These are phyloP conservation scores for Spinus olivaceus DNA, from an alignment of 2,797 vertebrate genomes.

Conservation along the genomic window DNA sequence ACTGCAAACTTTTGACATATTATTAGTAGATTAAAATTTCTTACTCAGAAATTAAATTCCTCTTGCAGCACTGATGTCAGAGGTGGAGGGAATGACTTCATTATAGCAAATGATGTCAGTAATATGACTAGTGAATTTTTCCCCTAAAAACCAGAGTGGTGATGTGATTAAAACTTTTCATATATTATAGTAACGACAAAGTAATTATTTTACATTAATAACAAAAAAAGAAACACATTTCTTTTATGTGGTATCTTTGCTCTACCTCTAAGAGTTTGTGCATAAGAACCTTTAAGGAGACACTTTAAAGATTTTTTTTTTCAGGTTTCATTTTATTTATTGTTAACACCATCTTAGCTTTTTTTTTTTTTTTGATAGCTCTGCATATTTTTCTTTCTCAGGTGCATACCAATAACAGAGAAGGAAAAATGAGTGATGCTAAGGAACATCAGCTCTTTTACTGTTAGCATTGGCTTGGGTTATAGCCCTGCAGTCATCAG, in stretches of 20 bases:
- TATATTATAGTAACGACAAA: neutral
- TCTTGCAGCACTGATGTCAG: neutral
- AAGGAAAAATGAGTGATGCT: neutral
- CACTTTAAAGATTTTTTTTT: neutral
- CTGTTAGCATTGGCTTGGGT: neutral
- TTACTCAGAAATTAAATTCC: neutral
- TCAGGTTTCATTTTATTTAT: neutral
- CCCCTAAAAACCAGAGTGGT: accelerated
- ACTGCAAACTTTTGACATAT: neutral
- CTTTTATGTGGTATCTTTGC: neutral
- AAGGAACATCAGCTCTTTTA: neutral
- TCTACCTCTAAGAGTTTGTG: neutral
- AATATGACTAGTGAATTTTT: neutral
- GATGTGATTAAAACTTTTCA: neutral
- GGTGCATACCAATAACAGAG: neutral
- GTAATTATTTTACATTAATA: neutral
- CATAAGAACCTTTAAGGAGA: neutral
- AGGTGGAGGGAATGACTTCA: neutral
- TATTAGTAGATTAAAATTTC: neutral
- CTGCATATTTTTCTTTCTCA: neutral
- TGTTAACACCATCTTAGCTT: neutral
- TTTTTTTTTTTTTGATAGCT: neutral
- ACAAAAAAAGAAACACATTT: neutral
- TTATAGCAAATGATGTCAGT: neutral
- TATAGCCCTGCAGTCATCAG: neutral